These are phyloP conservation scores for Neotragus moschatus DNA, from an alignment of 2,113 vertebrate genomes.

Conservation along the genomic window DNA sequence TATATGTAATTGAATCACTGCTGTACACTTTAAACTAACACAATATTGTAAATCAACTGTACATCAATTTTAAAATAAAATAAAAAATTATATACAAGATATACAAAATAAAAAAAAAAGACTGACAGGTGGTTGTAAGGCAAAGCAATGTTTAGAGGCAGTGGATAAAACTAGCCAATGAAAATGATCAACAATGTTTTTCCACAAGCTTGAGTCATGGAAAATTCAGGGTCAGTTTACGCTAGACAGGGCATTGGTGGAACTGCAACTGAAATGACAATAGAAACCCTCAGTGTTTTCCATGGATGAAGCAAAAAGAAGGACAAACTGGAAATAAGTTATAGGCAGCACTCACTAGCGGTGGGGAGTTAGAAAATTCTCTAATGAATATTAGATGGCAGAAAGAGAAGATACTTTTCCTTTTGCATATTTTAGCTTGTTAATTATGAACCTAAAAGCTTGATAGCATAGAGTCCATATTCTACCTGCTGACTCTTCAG, in stretches of 20 bases:
- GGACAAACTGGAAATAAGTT: background rate
- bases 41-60: background rate
- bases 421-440: conserved; percentile 24
- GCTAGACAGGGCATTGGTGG: background rate
- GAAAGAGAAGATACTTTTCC: background rate
- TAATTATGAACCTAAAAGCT: background rate
- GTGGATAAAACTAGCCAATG: background rate
- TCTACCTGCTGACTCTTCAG: background rate
- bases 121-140: background rate
- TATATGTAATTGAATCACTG: background rate
- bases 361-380: background rate
- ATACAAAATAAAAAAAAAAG: background rate
- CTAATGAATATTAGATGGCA: background rate
- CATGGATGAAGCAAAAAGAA: background rate
- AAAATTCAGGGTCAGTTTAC: background rate
- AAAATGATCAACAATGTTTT: background rate
- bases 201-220: background rate
- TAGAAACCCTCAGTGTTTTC: background rate
- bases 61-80: background rate
- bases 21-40: background rate
- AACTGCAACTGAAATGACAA: background rate
- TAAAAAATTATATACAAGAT: background rate
- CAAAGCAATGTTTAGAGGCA: background rate
- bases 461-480: background rate
- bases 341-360: background rate